phyloP scores from a whole-genome alignment of 35 echinoderm and acorn worm genomes.

The Holothuria glaberrima region DNA sequence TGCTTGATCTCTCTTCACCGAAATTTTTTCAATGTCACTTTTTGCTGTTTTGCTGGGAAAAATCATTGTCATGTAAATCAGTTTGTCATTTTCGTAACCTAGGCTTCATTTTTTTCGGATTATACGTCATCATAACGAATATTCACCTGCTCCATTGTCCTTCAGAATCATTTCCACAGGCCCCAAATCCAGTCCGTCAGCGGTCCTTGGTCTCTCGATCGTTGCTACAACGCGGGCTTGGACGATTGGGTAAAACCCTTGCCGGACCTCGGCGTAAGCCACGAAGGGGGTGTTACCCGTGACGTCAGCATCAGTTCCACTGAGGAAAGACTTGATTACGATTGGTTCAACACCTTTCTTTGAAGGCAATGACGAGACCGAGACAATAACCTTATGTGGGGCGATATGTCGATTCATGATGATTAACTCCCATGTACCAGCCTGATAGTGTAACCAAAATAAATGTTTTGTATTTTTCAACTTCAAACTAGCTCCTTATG shows the following conservation, averaged over 20 bases:
- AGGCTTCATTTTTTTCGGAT: no score
- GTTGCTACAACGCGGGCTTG: slow-evolving; percentile 1
- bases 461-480: no score
- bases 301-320: background rate
- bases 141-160: slow-evolving; percentile 45
- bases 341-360: background rate
- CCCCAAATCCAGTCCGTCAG: no score
- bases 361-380: slow-evolving; percentile 2
- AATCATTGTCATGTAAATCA: no score
- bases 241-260: background rate
- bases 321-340: background rate
- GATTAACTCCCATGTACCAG: background rate
- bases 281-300: background rate
- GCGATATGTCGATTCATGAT: background rate
- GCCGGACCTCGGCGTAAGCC: background rate
- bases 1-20: no score
- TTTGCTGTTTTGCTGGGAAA: no score
- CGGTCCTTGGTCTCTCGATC: background rate
- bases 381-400: background rate
- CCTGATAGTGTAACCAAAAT: background rate
- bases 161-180: background rate
- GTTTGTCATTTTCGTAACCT: no score
- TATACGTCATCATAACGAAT: background rate
- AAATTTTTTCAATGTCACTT: no score
- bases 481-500: no score